A percentile compares a stretch with the other conserved stretches of the same genome.
These are phyloP conservation scores for Bombus waltoni DNA, from an alignment of 1,140 invertebrate genomes.

Conservation along the genomic window DNA sequence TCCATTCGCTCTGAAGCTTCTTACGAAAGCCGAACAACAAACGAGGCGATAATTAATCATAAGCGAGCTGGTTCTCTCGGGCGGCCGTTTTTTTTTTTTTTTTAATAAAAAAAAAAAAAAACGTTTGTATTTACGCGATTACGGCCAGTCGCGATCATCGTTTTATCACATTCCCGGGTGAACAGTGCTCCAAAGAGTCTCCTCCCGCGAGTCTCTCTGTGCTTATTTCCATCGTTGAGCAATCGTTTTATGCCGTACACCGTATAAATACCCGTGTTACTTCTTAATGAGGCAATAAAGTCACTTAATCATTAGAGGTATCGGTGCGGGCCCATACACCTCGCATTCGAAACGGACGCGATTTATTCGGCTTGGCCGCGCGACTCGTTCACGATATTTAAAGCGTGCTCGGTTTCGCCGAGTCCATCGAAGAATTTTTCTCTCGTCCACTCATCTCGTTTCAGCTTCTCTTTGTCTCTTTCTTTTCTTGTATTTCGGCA, in stretches of 20 bases:
- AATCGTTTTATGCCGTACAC: conserved; percentile 23
- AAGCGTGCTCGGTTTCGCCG: not conserved
- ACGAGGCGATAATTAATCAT: conserved; percentile 46
- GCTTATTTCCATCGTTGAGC: conserved; percentile 19
- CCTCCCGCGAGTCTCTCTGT: not conserved
- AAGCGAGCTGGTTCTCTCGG: not conserved
- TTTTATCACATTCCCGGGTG: conserved; percentile 42
- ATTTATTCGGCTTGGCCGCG: conserved; percentile 13
- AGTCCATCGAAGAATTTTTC: conserved; percentile 2
- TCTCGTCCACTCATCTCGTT: not conserved
- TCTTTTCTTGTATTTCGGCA: not conserved
- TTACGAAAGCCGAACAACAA: conserved; percentile 39
- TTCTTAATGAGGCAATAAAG: conserved; percentile 55
- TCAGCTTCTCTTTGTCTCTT: not conserved
- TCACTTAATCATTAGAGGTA: conserved; percentile 53
- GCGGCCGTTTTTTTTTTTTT: not conserved
- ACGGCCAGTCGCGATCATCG: conserved; percentile 13
- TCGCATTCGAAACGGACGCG: conserved; percentile 1
- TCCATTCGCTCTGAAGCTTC: not conserved
- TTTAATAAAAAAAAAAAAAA: not conserved
- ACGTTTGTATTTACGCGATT: conserved; percentile 15
- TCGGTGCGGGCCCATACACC: conserved; percentile 11
- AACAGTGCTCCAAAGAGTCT: not conserved
- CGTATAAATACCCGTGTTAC: conserved; percentile 49
- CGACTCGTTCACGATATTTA: conserved; percentile 24